phyloP scores from a whole-genome alignment of 2,113 vertebrate genomes.

The Oreocharis arfaki region DNA sequence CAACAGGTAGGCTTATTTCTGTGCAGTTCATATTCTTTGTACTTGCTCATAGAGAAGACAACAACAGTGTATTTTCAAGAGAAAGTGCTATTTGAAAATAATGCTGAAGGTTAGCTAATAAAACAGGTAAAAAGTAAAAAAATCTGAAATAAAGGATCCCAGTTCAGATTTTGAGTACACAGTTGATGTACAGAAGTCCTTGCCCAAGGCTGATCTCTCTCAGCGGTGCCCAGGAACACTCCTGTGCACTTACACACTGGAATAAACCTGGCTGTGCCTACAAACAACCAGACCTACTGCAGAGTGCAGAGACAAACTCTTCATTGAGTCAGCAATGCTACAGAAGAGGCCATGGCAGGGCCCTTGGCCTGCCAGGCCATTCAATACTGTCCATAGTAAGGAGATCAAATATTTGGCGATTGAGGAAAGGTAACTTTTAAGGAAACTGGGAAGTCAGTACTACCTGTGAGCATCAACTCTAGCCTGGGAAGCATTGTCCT shows the following conservation, averaged over 20 bases:
- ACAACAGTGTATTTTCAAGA: neutral
- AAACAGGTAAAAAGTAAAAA: neutral
- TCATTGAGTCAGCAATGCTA: neutral
- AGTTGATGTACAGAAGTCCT: neutral
- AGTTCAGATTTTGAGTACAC: neutral
- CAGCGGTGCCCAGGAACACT: neutral
- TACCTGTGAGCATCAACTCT: conserved; percentile 96
- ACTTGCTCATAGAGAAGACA: neutral
- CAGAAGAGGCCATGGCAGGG: neutral
- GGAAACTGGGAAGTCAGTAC: neutral
- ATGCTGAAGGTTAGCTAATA: neutral
- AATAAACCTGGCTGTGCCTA: neutral
- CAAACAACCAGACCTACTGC: neutral
- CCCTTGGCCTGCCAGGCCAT: neutral
- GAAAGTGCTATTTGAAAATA: neutral
- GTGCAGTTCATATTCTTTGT: neutral
- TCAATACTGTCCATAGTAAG: fast-evolving
- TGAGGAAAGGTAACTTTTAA: neutral
- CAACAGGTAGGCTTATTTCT: neutral
- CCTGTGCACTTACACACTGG: too few species aligned
- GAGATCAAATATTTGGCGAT: neutral
- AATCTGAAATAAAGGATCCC: neutral
- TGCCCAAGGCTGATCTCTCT: neutral
- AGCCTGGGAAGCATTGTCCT: conserved; percentile 97
- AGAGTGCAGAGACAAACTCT: neutral